A percentile compares a stretch with the other conserved stretches of the same genome.
These are phyloP conservation scores for Plagodis pulveraria DNA, from an alignment of 2,888 invertebrate species.

Conservation along the genomic window DNA sequence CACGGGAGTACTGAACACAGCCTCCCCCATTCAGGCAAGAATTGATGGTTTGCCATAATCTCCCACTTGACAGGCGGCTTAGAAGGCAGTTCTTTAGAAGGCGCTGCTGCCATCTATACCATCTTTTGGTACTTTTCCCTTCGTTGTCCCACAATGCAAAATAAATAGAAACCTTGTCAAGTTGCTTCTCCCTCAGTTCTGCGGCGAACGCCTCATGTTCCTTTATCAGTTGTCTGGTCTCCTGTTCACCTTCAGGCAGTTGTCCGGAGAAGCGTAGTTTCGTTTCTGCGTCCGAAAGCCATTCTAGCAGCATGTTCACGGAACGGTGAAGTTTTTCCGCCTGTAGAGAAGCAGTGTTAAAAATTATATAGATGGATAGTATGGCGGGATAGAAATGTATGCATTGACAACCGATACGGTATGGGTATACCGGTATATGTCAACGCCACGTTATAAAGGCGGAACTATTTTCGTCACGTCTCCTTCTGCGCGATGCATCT, in stretches of 20 bases:
- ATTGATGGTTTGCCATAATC: too few species aligned
- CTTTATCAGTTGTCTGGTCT: slow-evolving; percentile 92
- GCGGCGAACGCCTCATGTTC: slow-evolving; percentile 93
- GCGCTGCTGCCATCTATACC: too few species aligned
- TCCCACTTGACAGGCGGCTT: too few species aligned
- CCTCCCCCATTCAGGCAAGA: too few species aligned
- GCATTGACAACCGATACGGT: not conserved
- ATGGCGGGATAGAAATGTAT: not conserved
- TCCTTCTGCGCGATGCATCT: too few species aligned
- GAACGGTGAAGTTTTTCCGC: slow-evolving; percentile 97
- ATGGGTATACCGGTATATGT: too few species aligned
- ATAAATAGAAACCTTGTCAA: slow-evolving; percentile 85
- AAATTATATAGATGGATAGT: too few species aligned
- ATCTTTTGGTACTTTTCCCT: not conserved
- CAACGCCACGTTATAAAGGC: too few species aligned
- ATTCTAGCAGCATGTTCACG: slow-evolving; percentile 97
- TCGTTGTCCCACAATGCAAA: not conserved
- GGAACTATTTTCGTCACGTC: too few species aligned
- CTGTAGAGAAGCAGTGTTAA: slow-evolving; percentile 50
- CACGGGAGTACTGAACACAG: too few species aligned
- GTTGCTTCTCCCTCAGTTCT: slow-evolving; percentile 93
- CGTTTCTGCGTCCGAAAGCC: slow-evolving; percentile 98
- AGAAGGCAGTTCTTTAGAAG: too few species aligned
- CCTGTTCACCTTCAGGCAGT: slow-evolving; percentile 95
- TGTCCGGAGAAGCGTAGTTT: slow-evolving; percentile 96